These are phyloP conservation scores for Salarias fasciatus DNA, from an alignment of 2,797 vertebrate species.

Conservation along the genomic window DNA sequence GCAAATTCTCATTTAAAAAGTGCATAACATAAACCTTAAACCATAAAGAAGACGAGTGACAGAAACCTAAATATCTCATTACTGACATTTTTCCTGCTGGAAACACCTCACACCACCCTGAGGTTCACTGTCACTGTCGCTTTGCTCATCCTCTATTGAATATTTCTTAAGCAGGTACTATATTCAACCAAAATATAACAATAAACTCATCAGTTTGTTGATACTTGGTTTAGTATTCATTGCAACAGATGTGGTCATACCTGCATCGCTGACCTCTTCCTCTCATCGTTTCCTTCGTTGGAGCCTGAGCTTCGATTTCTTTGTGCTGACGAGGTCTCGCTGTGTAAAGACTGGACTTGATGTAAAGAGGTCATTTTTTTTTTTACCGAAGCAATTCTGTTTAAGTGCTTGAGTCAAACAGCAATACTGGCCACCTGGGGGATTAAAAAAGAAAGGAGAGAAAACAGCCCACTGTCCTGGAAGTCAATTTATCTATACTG, in stretches of 20 bases:
- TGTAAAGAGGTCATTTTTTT: conserved; percentile 49
- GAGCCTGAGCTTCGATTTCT: conserved; percentile 16
- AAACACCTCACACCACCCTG: no score
- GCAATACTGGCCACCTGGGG: conserved; percentile 63
- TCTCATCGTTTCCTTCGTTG: conserved; percentile 42
- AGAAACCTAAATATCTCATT: neutral
- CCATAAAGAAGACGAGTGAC: neutral
- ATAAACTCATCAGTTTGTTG: neutral
- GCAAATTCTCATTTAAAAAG: no score
- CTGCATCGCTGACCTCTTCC: conserved; percentile 30
- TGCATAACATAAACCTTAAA: no score
- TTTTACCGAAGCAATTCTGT: conserved; percentile 67
- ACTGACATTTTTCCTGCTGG: no score
- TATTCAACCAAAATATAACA: no score
- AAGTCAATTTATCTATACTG: conserved; percentile 64
- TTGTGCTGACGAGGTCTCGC: conserved; percentile 62
- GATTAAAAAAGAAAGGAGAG: conserved; percentile 27
- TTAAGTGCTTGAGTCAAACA: conserved; percentile 71
- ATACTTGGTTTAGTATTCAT: conserved; percentile 43
- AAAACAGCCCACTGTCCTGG: conserved; percentile 33
- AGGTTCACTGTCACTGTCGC: no score
- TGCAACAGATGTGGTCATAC: conserved; percentile 16
- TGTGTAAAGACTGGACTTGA: conserved; percentile 40
- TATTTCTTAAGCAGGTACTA: no score
- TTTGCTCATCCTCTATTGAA: no score